Evolutionary conservation across 1,140 invertebrate species (phyloP).

Genomic region (Megalonaias nervosa): DNA sequence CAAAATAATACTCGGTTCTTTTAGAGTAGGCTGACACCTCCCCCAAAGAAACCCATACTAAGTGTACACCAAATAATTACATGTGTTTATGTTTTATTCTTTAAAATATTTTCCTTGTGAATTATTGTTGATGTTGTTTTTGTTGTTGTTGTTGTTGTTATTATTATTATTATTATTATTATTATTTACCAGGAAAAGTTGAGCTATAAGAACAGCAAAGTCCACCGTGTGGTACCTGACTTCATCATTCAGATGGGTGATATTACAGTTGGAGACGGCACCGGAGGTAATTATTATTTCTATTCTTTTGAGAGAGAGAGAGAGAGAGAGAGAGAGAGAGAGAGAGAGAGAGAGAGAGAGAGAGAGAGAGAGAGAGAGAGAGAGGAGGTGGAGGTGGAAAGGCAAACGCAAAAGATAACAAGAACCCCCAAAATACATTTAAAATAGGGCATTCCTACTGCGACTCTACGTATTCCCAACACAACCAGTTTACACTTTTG

Average conservation of each 20-base stretch:
- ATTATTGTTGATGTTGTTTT: background rate
- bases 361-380: too few relatives aligned
- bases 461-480: too few relatives aligned
- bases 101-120: background rate
- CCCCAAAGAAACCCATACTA: too few relatives aligned
- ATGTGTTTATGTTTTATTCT: background rate
- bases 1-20: too few relatives aligned
- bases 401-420: too few relatives aligned
- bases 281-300: conserved; percentile 59
- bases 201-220: conserved; percentile 59
- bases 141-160: background rate
- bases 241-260: conserved; percentile 73
- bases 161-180: background rate
- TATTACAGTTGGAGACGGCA: conserved; percentile 70
- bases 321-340: too few relatives aligned
- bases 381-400: too few relatives aligned
- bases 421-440: too few relatives aligned
- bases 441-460: too few relatives aligned
- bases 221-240: conserved; percentile 70
- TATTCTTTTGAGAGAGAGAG: background rate
- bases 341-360: too few relatives aligned
- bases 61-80: background rate
- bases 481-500: too few relatives aligned
- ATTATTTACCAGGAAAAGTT: conserved; percentile 42
- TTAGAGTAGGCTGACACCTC: too few relatives aligned